phyloP scores from a whole-genome alignment of 1,140 invertebrate species.

The Apocrypta bakeri region DNA sequence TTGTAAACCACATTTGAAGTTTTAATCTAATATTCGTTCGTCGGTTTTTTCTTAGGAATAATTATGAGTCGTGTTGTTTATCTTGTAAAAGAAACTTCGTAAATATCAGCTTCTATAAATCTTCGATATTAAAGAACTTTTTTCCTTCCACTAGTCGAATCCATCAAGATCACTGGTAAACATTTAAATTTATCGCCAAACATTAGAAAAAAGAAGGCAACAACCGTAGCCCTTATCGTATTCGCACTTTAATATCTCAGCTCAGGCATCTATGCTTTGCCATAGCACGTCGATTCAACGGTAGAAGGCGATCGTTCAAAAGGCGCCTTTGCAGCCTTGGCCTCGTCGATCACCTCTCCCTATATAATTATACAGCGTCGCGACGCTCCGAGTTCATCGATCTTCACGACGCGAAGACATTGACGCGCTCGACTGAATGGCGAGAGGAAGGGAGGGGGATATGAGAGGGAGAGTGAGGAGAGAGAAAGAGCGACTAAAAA shows the following conservation, averaged over 20 bases:
- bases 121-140: no score
- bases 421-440: conserved; percentile 2
- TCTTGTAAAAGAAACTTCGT: no score
- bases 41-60: no score
- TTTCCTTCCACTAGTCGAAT: neutral
- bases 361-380: neutral
- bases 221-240: neutral
- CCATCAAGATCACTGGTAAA: neutral
- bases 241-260: neutral
- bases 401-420: conserved; percentile 1
- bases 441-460: neutral
- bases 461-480: neutral
- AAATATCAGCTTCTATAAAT: no score
- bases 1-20: no score
- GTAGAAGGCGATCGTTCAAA: neutral
- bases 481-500: neutral
- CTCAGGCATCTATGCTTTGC: neutral
- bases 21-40: no score
- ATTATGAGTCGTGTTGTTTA: no score
- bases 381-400: conserved; percentile 2
- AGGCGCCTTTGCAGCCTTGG: neutral
- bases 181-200: neutral
- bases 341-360: neutral
- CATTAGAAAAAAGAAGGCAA: neutral
- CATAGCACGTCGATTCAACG: neutral